A percentile compares a stretch with the other conserved stretches of the same genome.
Evolutionary conservation across 2,888 invertebrate genomes (phyloP).

Genomic region (Xestoiulus laeticollis): DNA sequence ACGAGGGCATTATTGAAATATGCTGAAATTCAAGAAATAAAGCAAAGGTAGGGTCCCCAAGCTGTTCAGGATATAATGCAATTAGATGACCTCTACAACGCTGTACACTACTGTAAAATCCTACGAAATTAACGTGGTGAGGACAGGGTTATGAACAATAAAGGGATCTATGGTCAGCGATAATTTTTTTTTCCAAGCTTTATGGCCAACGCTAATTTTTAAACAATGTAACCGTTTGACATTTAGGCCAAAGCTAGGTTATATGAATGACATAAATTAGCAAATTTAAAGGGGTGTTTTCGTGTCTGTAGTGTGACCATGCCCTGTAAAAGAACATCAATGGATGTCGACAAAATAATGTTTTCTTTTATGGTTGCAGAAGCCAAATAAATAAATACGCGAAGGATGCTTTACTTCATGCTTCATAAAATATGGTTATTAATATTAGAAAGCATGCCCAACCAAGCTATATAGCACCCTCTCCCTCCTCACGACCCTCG

Average conservation of each 20-base stretch:
- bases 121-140: too few species aligned
- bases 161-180: not conserved
- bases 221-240: not conserved
- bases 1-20: too few species aligned
- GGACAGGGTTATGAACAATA: too few species aligned
- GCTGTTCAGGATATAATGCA: too few species aligned
- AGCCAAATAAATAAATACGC: slow-evolving; percentile 4
- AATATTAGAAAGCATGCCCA: slow-evolving; percentile 27
- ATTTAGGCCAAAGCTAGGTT: slow-evolving; percentile 18
- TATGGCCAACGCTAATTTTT: not conserved
- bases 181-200: not conserved
- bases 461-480: not conserved
- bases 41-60: too few species aligned
- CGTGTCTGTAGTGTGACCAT: not conserved
- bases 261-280: not conserved
- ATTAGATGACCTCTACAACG: too few species aligned
- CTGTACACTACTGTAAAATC: too few species aligned
- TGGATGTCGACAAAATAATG: not conserved
- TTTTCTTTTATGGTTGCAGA: slow-evolving; percentile 34
- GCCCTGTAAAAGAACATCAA: not conserved
- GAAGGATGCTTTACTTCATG: slow-evolving; percentile 14
- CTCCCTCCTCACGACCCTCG: not conserved
- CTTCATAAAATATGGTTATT: slow-evolving; percentile 38
- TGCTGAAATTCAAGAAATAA: too few species aligned
- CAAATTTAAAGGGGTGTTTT: not conserved